These are phyloP conservation scores for Harpalus rubripes DNA, from an alignment of 2,888 invertebrate genomes.

Conservation along the genomic window DNA sequence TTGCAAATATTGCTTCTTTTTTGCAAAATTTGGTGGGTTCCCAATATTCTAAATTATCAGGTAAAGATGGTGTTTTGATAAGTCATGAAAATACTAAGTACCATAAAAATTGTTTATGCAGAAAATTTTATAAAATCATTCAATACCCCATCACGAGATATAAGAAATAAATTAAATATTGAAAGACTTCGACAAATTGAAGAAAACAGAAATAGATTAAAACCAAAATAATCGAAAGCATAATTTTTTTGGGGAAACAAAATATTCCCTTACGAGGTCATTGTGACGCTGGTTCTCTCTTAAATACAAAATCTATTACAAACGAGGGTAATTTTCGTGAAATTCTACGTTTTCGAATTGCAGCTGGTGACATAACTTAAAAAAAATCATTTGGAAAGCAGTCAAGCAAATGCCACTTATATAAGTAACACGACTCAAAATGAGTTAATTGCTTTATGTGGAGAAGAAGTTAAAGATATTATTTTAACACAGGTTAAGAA, in stretches of 20 bases:
- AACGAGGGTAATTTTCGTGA: slow-evolving; percentile 67
- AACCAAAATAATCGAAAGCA: slow-evolving; percentile 46
- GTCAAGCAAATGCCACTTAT: slow-evolving; percentile 69
- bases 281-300: slow-evolving; percentile 68
- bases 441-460: slow-evolving; percentile 70
- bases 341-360: slow-evolving; percentile 37
- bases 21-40: slow-evolving; percentile 52
- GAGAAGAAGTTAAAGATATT: slow-evolving; percentile 69
- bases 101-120: slow-evolving; percentile 28
- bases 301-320: slow-evolving; percentile 58
- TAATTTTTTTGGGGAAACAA: too few relatives aligned
- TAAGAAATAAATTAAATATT: slow-evolving; percentile 66
- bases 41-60: slow-evolving; percentile 44
- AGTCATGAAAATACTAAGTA: slow-evolving; percentile 36
- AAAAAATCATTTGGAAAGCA: slow-evolving; percentile 68
- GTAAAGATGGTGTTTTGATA: slow-evolving; percentile 47
- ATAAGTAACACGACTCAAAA: slow-evolving; percentile 71
- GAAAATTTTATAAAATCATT: slow-evolving; percentile 43
- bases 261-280: slow-evolving; percentile 71
- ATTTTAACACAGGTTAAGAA: slow-evolving; percentile 68
- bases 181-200: slow-evolving; percentile 64
- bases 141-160: slow-evolving; percentile 50
- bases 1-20: slow-evolving; percentile 53
- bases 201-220: slow-evolving; percentile 68
- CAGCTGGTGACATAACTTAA: slow-evolving; percentile 69